phyloP scores from a whole-genome alignment of 37 sponge, comb jelly and placozoan species.

The Ephydatia muelleri region DNA sequence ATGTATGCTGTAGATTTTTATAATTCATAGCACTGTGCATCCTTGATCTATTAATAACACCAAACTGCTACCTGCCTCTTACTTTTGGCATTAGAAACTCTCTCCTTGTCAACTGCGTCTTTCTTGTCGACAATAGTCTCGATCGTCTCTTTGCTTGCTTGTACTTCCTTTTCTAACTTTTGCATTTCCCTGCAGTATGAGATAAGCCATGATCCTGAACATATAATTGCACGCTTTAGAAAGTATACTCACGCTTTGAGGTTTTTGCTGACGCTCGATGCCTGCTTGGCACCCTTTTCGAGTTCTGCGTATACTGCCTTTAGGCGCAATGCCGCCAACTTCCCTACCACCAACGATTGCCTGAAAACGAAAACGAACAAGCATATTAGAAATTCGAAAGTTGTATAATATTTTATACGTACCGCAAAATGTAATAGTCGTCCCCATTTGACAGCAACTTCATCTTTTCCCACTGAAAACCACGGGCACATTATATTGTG shows the following conservation, averaged over 20 bases:
- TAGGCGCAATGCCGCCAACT: constrained; percentile 25
- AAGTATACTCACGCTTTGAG: constrained; percentile 20
- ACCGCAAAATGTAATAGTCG: constrained; percentile 28
- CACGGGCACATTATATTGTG: background rate
- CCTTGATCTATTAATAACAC: background rate
- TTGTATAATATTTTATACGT: no score
- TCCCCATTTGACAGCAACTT: background rate
- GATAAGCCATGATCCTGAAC: background rate
- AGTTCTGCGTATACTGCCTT: constrained; percentile 31
- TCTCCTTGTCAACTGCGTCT: background rate
- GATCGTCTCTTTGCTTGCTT: constrained; percentile 15
- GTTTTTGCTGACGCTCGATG: background rate
- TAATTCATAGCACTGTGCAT: no score
- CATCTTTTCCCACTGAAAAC: constrained; percentile 12
- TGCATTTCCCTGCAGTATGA: constrained; percentile 34
- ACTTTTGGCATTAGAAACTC: background rate
- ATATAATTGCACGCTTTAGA: background rate
- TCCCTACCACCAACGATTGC: constrained; percentile 49
- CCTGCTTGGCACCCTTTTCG: background rate
- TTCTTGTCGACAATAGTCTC: background rate
- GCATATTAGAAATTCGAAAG: background rate
- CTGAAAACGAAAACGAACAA: background rate
- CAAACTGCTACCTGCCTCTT: background rate
- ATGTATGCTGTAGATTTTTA: no score
- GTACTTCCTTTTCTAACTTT: constrained; percentile 32